These are phyloP conservation scores for Myopa tessellatipennis DNA, from an alignment of 2,888 invertebrate genomes.

Conservation along the genomic window DNA sequence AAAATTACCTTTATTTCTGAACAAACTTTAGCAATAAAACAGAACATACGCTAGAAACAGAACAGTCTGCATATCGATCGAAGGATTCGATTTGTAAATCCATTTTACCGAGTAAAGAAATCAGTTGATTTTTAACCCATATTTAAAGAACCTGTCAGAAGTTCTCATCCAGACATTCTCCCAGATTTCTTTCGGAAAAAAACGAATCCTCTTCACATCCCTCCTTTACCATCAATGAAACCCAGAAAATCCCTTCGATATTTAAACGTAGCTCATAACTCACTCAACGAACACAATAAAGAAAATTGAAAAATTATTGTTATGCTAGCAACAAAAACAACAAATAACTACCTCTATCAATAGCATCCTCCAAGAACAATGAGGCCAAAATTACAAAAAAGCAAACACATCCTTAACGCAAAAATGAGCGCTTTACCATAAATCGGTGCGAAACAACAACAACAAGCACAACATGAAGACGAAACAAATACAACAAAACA, in stretches of 20 bases:
- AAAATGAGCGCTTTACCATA: background rate
- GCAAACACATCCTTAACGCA: background rate
- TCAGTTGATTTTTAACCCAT: background rate
- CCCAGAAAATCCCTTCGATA: background rate
- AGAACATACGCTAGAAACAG: no score
- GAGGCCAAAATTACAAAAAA: background rate
- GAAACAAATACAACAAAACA: background rate
- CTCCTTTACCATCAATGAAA: background rate
- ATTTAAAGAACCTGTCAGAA: background rate
- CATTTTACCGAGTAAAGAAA: background rate
- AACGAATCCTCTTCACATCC: background rate
- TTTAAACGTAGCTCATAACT: background rate
- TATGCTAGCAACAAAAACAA: background rate
- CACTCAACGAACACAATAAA: constrained; percentile 4
- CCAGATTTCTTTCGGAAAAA: no score
- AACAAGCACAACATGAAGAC: background rate
- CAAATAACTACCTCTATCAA: background rate
- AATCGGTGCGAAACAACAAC: no score
- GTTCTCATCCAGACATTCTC: no score
- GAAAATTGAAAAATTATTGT: constrained; percentile 14
- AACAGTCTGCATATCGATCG: no score
- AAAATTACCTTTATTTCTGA: no score
- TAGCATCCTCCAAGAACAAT: background rate
- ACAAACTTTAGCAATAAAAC: no score
- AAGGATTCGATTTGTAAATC: no score